Base-by-base conservation (phyloP, 2,888 invertebrate genomes). In the Leptarthrus brevirostris region DNA sequence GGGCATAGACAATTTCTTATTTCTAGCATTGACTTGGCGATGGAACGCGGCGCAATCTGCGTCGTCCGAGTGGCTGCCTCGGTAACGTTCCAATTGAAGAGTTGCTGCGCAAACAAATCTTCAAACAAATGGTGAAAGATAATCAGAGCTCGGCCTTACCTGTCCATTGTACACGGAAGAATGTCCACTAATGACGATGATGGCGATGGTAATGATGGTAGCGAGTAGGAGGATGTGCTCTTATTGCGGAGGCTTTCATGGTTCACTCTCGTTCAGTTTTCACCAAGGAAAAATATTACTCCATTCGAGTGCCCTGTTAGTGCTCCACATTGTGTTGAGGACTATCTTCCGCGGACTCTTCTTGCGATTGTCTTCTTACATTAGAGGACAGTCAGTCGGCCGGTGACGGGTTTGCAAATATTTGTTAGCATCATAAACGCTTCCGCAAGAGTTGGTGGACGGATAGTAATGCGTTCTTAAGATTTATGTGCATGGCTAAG, bases 201-300 rank as follows among this genome's bases (percentile, higher is more conserved):
- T 44, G 61, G 36, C 30, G 54, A 71, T 22, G 72, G 30, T 72
- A 56, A 72, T 72, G 72, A 72, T 30, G 54, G 44, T 30, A 52
- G 58, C 72, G 72, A 72, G 72, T 72, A 49, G 72, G 72, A 72
- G 72, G 72, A 72, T 72, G 52, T 58, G 72, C 58, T 72, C 61
- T 61, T 52, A 47, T 56, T 56, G 56, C 44, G 44, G 36, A 22
- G 56, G 18, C 26, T 44, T 56, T 44, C 30, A 26, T 47, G 24
- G n/a, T n/a, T n/a, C n/a, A n/a, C n/a, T n/a, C n/a, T 14, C 26
- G 56, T 40, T 16, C 16, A 18, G 54, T 47, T 26, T 56, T 40
- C 20, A 56, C 34, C 14, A 16, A 3, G 16, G 2, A 53, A 56
- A 40, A 14, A 54, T 40, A 53, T 24, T 53, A 30, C 30, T 52